Conservation (phyloP, 2,888 invertebrate species). For the Idaea dimidiata region DNA sequence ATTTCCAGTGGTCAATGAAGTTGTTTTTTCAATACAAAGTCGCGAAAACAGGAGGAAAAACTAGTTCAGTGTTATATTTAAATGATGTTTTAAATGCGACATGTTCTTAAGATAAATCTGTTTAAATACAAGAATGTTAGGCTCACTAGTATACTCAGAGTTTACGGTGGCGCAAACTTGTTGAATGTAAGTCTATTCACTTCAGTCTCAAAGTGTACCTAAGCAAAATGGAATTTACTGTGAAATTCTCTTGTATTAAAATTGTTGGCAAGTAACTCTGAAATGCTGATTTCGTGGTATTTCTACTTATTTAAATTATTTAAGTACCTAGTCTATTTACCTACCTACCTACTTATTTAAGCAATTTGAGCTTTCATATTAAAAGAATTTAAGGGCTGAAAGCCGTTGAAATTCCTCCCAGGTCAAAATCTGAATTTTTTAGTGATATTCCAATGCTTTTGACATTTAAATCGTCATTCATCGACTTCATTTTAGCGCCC, state of each 20-base stretch:
- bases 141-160: background rate
- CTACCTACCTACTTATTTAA: too few species aligned
- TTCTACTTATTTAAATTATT: background rate
- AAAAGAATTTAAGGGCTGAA: too few species aligned
- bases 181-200: background rate
- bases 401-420: too few species aligned
- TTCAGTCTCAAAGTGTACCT: background rate
- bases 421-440: too few species aligned
- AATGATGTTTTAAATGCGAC: background rate
- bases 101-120: background rate
- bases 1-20: too few species aligned
- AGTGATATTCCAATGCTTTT: too few species aligned
- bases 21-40: too few species aligned
- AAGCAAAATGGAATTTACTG: background rate
- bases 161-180: background rate
- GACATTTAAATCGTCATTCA: too few species aligned
- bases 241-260: background rate
- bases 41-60: too few species aligned
- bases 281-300: background rate
- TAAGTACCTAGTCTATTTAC: background rate
- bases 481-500: too few species aligned
- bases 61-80: background rate
- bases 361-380: too few species aligned
- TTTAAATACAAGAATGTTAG: background rate
- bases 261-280: background rate